A percentile compares a stretch with the other conserved stretches of the same genome.
Evolutionary conservation across 2,113 vertebrate genomes (phyloP).

Genomic region (Odocoileus virginianus): DNA sequence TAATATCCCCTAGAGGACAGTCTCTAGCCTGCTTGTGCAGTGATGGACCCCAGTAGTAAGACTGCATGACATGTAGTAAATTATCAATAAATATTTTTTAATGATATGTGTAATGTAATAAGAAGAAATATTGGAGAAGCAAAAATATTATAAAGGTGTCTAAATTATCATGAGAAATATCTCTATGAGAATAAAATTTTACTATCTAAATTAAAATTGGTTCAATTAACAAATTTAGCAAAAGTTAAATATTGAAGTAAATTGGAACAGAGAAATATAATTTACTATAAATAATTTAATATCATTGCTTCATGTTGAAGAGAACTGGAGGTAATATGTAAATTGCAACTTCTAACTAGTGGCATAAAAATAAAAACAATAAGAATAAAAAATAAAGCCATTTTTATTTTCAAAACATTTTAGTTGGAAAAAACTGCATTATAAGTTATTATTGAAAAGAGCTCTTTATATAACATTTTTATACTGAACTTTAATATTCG

Average conservation of each 20-base stretch:
- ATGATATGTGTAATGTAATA: background rate
- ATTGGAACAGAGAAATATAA: background rate
- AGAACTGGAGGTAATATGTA: background rate
- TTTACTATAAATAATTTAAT: background rate
- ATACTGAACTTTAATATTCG: background rate
- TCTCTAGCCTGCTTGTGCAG: background rate
- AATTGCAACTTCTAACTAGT: background rate
- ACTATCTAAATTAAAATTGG: background rate
- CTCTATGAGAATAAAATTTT: background rate
- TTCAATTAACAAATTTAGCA: background rate
- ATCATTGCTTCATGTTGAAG: background rate
- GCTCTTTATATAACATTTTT: background rate
- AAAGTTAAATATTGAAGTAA: background rate
- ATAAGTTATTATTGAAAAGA: background rate
- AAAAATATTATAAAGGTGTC: background rate
- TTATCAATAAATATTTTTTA: background rate
- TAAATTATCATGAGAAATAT: background rate
- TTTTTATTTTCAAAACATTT: background rate
- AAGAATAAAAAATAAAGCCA: background rate
- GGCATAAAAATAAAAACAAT: background rate
- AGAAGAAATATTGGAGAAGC: background rate
- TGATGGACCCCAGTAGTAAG: background rate
- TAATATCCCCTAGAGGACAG: background rate
- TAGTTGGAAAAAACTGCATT: background rate
- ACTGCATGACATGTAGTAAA: background rate